Conservation (phyloP, 1,140 invertebrate genomes). For the Pogonomyrmex californicus region DNA sequence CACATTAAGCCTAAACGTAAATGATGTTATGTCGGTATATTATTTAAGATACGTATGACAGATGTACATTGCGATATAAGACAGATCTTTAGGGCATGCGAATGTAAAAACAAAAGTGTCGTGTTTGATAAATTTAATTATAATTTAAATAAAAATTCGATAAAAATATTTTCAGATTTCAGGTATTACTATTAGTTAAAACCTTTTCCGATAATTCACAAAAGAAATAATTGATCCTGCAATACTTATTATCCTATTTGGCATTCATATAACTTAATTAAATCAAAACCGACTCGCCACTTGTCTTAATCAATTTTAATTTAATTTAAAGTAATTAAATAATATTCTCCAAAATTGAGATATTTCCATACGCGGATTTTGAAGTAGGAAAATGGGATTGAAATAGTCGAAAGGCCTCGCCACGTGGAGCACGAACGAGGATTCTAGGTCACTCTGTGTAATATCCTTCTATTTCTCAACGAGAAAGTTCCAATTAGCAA, state of each 20-base stretch:
- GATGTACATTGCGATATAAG: too few relatives aligned
- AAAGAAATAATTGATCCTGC: not conserved
- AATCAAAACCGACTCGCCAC: not conserved
- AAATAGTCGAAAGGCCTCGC: not conserved
- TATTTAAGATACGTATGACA: not conserved
- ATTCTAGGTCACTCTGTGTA: slow-evolving; percentile 44
- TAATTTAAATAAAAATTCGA: not conserved
- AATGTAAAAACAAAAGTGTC: not conserved
- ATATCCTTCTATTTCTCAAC: slow-evolving; percentile 36
- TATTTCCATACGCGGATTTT: not conserved
- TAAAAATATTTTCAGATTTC: not conserved
- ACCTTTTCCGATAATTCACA: not conserved
- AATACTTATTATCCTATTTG: not conserved
- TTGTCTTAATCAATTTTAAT: not conserved
- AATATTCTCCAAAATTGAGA: slow-evolving; percentile 4
- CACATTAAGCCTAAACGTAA: not conserved
- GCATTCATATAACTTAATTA: not conserved
- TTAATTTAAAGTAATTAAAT: slow-evolving; percentile 19
- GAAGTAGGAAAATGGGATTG: not conserved
- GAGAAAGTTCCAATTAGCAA: slow-evolving; percentile 56
- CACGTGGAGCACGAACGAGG: slow-evolving; percentile 3
- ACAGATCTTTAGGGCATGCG: not conserved
- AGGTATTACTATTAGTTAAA: not conserved
- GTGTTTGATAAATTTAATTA: not conserved
- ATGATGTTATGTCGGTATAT: not conserved